Evolutionary conservation across 2,888 invertebrate genomes (phyloP).

Genomic region (Serripes groenlandicus): DNA sequence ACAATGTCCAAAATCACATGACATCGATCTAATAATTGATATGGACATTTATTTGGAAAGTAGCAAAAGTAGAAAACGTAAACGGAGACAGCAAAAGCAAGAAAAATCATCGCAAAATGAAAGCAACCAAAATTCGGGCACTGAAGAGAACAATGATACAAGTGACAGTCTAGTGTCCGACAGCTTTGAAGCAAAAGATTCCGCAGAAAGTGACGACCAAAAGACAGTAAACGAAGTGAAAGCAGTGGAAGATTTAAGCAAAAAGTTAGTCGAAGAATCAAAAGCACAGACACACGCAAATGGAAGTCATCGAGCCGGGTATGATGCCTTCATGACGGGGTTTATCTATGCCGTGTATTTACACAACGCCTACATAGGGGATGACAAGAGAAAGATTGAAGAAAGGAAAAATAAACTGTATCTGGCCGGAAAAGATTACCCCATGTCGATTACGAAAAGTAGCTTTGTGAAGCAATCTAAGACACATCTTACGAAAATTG

Average conservation of each 20-base stretch:
- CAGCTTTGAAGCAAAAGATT: not conserved
- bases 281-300: slow-evolving; percentile 47
- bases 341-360: slow-evolving; percentile 84
- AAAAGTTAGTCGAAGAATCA: not conserved
- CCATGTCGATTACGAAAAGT: slow-evolving; percentile 84
- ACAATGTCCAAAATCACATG: slow-evolving; percentile 84
- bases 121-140: not conserved
- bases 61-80: slow-evolving; percentile 75
- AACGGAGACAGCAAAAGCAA: slow-evolving; percentile 44
- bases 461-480: slow-evolving; percentile 84
- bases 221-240: not conserved
- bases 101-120: not conserved
- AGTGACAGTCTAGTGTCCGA: not conserved
- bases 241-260: not conserved
- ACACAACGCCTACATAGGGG: slow-evolving; percentile 45
- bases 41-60: slow-evolving; percentile 72
- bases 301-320: slow-evolving; percentile 86
- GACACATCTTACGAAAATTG: slow-evolving; percentile 77
- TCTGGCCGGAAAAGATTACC: slow-evolving; percentile 86
- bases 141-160: not conserved
- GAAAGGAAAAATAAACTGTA: slow-evolving; percentile 85
- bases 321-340: slow-evolving; percentile 87
- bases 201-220: not conserved
- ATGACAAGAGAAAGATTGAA: slow-evolving; percentile 67
- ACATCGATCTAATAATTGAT: slow-evolving; percentile 85